phyloP scores from a whole-genome alignment of 2,797 vertebrate genomes.

The Bovichtus diacanthus region DNA sequence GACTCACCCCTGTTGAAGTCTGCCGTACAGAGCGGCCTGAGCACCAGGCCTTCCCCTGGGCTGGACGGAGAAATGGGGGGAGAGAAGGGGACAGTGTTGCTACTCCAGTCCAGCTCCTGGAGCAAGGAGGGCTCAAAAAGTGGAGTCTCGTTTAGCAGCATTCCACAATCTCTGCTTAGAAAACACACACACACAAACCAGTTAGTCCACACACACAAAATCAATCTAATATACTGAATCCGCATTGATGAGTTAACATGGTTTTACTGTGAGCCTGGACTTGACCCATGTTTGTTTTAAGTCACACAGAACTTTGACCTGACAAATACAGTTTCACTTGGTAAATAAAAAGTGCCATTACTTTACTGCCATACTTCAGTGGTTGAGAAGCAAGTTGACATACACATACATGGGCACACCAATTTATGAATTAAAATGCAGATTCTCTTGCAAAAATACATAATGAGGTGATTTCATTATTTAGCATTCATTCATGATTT shows the following conservation, averaged over 20 bases:
- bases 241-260: background rate
- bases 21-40: constrained; percentile 92
- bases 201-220: background rate
- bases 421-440: background rate
- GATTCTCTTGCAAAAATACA: background rate
- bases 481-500: background rate
- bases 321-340: constrained; percentile 29
- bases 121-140: constrained; percentile 93
- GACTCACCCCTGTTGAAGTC: constrained; percentile 92
- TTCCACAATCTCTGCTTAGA: constrained; percentile 63
- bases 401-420: background rate
- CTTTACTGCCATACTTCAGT: background rate
- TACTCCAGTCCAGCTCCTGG: constrained; percentile 93
- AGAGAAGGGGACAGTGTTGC: constrained; percentile 88
- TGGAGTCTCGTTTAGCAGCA: constrained; percentile 92
- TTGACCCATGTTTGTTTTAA: constrained; percentile 12
- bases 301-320: constrained; percentile 62
- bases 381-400: background rate
- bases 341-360: background rate
- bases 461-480: background rate
- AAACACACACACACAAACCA: constrained; percentile 9
- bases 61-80: constrained; percentile 89
- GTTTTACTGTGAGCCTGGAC: background rate
- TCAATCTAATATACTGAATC: background rate
- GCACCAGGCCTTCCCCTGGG: constrained; percentile 92